Conservation (phyloP, 2,797 vertebrate genomes). For the Pygocentrus nattereri region DNA sequence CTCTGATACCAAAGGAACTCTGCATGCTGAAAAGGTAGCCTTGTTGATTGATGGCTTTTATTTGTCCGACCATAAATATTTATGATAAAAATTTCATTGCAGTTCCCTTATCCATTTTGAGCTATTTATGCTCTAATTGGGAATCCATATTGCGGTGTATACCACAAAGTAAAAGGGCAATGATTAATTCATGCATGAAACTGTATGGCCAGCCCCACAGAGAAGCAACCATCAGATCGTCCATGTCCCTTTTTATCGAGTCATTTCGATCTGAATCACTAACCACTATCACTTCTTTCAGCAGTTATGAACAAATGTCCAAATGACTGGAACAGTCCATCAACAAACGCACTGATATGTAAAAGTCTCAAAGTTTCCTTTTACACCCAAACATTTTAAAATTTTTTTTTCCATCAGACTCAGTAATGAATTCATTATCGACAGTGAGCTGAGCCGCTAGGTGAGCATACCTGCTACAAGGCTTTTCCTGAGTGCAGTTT, state of each 20-base stretch:
- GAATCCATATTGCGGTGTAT: conserved; percentile 62
- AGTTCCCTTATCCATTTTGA: conserved; percentile 64
- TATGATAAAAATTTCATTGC: conserved; percentile 77
- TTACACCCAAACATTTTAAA: not conserved
- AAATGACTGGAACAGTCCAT: not conserved
- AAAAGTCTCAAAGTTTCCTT: not conserved
- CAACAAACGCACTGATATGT: not conserved
- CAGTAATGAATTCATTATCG: not conserved
- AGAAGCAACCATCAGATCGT: conserved; percentile 49
- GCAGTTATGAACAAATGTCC: not conserved
- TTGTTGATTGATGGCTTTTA: conserved; percentile 65
- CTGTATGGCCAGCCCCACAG: conserved; percentile 66
- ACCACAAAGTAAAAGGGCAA: conserved; percentile 78
- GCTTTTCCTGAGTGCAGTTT: not conserved
- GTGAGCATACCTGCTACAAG: not conserved
- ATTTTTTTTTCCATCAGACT: not conserved
- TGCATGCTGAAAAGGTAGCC: conserved; percentile 1
- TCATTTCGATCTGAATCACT: not conserved
- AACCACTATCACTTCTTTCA: not conserved
- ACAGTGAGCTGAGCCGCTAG: not conserved
- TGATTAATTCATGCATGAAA: conserved; percentile 82
- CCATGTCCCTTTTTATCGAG: not conserved
- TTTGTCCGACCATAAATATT: conserved; percentile 61
- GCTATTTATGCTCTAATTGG: conserved; percentile 74
- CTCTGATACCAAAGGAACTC: not conserved